A percentile compares a stretch with the other conserved stretches of the same genome.
Conservation (phyloP, 2,797 vertebrate genomes). For the Galago senegalensis region DNA sequence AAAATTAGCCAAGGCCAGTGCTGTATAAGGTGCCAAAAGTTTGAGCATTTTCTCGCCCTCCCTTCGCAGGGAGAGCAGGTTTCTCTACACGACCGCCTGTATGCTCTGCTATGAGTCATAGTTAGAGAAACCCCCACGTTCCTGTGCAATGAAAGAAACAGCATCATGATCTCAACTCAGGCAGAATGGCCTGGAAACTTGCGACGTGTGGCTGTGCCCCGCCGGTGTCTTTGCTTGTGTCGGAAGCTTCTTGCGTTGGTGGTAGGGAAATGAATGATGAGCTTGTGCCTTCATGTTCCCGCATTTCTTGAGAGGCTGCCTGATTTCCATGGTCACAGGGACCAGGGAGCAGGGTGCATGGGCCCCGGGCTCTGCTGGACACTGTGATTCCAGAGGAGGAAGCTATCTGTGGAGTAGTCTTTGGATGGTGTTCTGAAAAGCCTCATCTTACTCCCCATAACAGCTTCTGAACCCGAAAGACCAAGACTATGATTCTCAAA, state of each 20-base stretch:
- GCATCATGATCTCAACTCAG: not conserved
- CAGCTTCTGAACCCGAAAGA: not conserved
- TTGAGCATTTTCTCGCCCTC: not conserved
- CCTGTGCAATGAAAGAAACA: not conserved
- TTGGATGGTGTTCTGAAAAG: not conserved
- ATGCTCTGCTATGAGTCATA: slow-evolving; percentile 10
- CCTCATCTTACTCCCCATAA: not conserved
- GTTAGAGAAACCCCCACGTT: not conserved
- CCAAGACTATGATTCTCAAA: not conserved
- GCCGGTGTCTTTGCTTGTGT: not conserved
- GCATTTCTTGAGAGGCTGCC: not conserved
- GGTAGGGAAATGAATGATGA: not conserved
- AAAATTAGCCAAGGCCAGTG: not conserved
- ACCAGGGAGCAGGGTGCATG: not conserved
- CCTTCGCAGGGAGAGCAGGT: not conserved
- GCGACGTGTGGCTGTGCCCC: fast-evolving
- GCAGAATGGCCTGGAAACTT: slow-evolving; percentile 6
- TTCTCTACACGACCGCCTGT: not conserved
- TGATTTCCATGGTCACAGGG: not conserved
- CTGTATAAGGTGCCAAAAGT: not conserved
- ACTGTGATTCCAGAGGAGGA: not conserved
- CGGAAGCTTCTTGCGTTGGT: not conserved
- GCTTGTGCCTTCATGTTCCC: not conserved
- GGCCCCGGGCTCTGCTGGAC: not conserved
- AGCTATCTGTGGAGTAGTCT: not conserved